Conservation (phyloP, 2,888 invertebrate genomes). For the Pseudococcus viburni region DNA sequence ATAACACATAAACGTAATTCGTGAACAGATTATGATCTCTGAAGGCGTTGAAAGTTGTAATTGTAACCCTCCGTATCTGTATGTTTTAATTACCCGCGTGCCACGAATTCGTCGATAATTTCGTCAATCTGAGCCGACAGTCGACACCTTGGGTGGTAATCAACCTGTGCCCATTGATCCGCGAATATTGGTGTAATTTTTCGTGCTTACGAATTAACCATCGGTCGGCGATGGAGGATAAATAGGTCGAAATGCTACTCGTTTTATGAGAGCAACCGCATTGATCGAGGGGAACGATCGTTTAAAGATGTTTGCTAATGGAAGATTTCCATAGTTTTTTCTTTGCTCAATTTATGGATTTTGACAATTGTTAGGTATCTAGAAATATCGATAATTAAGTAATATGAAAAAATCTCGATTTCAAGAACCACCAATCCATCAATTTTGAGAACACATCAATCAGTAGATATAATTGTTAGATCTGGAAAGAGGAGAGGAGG, state of each 20-base stretch:
- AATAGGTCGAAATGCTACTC: conserved; percentile 17
- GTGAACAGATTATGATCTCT: conserved; percentile 39
- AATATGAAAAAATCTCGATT: too few species aligned
- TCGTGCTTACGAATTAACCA: not conserved
- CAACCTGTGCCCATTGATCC: not conserved
- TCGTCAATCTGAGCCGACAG: not conserved
- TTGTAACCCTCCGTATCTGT: not conserved
- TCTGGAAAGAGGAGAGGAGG: too few species aligned
- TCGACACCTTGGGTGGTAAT: conserved; percentile 53
- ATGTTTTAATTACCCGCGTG: conserved; percentile 39
- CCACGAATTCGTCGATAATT: conserved; percentile 12
- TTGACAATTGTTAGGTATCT: too few species aligned
- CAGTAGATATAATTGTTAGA: too few species aligned
- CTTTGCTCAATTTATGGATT: too few species aligned
- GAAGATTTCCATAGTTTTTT: too few species aligned
- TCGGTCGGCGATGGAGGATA: not conserved
- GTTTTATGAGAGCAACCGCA: not conserved
- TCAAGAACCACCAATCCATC: too few species aligned
- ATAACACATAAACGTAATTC: conserved; percentile 36
- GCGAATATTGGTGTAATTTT: not conserved
- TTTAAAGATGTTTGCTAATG: too few species aligned
- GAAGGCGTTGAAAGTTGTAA: conserved; percentile 57
- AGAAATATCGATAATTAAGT: too few species aligned
- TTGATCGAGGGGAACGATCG: too few species aligned
- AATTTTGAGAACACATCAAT: too few species aligned